Conservation (phyloP, 1,140 invertebrate species). For the Sycophila sp. region DNA sequence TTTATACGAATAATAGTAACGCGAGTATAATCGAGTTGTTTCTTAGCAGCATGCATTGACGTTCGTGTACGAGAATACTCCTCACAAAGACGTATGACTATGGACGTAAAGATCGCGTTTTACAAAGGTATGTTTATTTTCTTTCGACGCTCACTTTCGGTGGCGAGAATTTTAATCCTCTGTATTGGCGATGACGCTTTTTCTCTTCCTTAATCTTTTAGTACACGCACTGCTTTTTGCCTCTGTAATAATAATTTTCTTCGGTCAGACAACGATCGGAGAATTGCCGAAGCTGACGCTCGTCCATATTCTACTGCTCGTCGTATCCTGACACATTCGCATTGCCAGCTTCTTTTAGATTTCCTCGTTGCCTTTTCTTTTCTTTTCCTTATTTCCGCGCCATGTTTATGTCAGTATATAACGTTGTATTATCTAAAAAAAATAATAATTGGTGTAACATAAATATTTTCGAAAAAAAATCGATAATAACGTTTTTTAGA, state of each 20-base stretch:
- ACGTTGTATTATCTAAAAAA: constrained; percentile 59
- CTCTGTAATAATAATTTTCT: constrained; percentile 9
- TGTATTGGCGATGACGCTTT: constrained; percentile 11
- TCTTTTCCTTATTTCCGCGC: constrained; percentile 50
- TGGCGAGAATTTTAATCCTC: constrained; percentile 27
- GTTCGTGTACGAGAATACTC: not conserved
- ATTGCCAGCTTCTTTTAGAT: constrained; percentile 5
- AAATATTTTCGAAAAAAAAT: too few relatives aligned
- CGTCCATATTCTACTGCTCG: constrained; percentile 48
- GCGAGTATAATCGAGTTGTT: not conserved
- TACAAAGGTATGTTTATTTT: constrained; percentile 11
- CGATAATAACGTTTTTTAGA: too few relatives aligned
- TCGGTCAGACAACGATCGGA: constrained; percentile 30
- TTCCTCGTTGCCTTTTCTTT: constrained; percentile 26
- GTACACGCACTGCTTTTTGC: not conserved
- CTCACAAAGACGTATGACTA: not conserved
- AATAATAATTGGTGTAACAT: not conserved
- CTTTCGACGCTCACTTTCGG: constrained; percentile 19
- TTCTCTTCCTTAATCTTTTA: not conserved
- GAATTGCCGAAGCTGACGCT: constrained; percentile 38
- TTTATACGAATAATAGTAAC: constrained; percentile 15
- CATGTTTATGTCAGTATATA: constrained; percentile 61
- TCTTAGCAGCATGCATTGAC: constrained; percentile 19
- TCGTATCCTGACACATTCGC: constrained; percentile 23
- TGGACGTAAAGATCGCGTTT: constrained; percentile 36